Evolutionary conservation across 2,113 vertebrate species (phyloP).

Genomic region (Neodon shergylaensis): DNA sequence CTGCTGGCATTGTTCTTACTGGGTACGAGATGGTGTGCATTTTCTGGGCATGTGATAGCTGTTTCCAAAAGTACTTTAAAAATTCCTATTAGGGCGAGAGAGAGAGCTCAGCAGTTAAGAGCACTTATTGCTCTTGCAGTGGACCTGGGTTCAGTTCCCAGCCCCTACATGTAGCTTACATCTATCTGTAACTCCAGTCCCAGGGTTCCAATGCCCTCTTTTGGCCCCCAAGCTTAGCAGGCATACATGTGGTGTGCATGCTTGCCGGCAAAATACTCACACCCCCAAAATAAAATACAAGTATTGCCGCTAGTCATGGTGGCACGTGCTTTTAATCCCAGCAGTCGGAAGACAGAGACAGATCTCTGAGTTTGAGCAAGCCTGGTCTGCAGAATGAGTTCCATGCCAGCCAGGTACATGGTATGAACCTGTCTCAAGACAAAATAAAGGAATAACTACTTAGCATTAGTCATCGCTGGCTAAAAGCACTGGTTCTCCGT

Average conservation of each 20-base stretch:
- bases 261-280: neutral
- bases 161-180: neutral
- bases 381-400: neutral
- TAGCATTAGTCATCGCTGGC: neutral
- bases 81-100: neutral
- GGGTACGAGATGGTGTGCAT: neutral
- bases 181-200: neutral
- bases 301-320: neutral
- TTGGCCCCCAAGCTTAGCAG: neutral
- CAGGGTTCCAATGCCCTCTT: neutral
- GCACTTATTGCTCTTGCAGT: neutral
- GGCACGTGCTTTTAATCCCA: neutral
- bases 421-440: neutral
- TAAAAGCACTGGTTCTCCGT: neutral
- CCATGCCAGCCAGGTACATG: neutral
- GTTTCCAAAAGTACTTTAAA: conserved; percentile 24
- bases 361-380: neutral
- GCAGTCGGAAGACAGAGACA: neutral
- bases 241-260: neutral
- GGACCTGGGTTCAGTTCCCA: neutral
- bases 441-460: conserved; percentile 1
- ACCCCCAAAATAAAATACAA: neutral
- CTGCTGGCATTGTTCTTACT: neutral
- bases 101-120: neutral
- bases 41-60: neutral